Conservation (phyloP, 2,113 vertebrate genomes). For the Otus sunia region DNA sequence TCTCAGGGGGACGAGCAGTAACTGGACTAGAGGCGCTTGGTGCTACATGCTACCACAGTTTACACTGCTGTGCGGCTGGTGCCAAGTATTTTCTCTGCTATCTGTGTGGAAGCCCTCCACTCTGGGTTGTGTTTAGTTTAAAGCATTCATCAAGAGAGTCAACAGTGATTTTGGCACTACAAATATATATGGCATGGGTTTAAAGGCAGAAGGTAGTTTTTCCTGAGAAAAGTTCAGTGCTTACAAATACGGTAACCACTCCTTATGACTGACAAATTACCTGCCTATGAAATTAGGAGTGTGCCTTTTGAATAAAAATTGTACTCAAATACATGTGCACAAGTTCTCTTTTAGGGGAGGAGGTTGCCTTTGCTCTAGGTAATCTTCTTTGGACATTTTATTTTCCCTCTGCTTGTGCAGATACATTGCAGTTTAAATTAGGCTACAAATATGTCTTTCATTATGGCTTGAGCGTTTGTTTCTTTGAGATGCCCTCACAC, state of each 20-base stretch:
- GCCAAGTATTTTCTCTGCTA: background rate
- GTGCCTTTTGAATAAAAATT: background rate
- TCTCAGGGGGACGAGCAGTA: fast-evolving
- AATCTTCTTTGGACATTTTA: background rate
- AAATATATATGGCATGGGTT: fast-evolving
- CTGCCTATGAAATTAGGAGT: background rate
- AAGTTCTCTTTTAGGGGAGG: background rate
- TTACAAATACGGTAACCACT: background rate
- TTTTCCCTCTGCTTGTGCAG: background rate
- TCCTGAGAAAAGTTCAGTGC: no score
- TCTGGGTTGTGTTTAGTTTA: background rate
- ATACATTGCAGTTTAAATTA: background rate
- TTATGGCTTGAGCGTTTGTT: background rate
- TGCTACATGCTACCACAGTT: background rate
- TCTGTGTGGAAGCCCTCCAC: background rate
- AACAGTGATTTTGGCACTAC: background rate
- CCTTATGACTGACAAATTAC: background rate
- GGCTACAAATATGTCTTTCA: fast-evolving
- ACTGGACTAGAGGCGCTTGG: background rate
- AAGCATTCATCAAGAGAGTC: fast-evolving
- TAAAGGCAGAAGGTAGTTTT: background rate
- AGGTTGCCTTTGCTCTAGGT: background rate
- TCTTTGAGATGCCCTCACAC: background rate
- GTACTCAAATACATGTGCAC: background rate
- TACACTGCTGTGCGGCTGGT: background rate